Conservation (phyloP, 1,140 invertebrate species). For the Achroia grisella region DNA sequence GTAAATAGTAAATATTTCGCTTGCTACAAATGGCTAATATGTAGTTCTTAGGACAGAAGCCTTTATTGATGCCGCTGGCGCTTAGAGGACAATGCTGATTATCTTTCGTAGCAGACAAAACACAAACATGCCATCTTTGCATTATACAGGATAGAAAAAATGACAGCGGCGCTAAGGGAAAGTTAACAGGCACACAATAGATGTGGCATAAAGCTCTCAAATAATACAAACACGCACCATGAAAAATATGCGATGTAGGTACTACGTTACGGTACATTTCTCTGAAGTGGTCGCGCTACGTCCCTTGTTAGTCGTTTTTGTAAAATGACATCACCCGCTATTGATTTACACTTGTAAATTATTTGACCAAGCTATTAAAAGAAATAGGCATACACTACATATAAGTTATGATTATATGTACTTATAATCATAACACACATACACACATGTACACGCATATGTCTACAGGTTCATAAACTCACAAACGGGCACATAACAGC, state of each 20-base stretch:
- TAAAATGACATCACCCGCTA: too few species aligned
- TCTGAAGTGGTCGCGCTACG: conserved; percentile 6
- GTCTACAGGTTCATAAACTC: too few species aligned
- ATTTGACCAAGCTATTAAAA: too few species aligned
- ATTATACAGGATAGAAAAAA: conserved; percentile 39
- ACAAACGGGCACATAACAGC: too few species aligned
- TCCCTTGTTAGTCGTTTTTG: too few species aligned
- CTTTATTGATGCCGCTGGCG: conserved; percentile 31
- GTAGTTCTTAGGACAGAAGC: conserved; percentile 42
- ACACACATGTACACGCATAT: too few species aligned
- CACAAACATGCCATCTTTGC: conserved; percentile 38
- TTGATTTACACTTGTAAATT: too few species aligned
- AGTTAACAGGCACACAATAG: conserved; percentile 45
- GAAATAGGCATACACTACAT: too few species aligned
- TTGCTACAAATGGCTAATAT: conserved; percentile 18
- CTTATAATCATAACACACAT: too few species aligned
- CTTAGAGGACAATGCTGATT: conserved; percentile 46
- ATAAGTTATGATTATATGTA: too few species aligned
- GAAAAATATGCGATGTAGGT: conserved; percentile 35
- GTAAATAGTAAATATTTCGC: conserved; percentile 9
- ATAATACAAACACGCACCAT: conserved; percentile 38
- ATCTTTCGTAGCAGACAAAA: conserved; percentile 39
- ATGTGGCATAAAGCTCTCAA: conserved; percentile 25
- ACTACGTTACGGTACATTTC: conserved; percentile 48
- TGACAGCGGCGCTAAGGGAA: conserved; percentile 38